Percentiles rank a stretch among this genome's conserved stretches.
Conservation (phyloP, 2,888 invertebrate species). For the Diachrysia chrysitis region DNA sequence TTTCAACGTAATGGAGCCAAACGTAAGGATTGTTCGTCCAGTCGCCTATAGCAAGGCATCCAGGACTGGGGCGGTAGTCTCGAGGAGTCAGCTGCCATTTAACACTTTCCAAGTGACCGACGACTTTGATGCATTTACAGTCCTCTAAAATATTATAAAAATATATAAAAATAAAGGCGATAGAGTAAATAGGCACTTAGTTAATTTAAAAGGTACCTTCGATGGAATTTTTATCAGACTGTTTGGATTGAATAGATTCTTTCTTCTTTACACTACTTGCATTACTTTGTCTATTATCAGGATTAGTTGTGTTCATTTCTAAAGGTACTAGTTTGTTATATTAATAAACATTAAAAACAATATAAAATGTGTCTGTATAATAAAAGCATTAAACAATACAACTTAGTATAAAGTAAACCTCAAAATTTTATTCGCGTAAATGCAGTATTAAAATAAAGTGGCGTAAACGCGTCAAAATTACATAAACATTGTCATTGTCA, state of each 20-base stretch:
- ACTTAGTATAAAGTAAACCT: background rate
- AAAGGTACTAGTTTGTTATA: background rate
- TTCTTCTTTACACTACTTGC: background rate
- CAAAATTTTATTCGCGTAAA: background rate
- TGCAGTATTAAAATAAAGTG: too few relatives aligned
- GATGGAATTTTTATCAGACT: too few relatives aligned
- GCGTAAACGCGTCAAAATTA: too few relatives aligned
- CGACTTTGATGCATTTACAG: conserved; percentile 75
- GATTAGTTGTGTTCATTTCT: background rate
- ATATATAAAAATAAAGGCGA: too few relatives aligned
- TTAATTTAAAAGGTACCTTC: too few relatives aligned
- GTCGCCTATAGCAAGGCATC: conserved; percentile 70
- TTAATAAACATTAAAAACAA: background rate
- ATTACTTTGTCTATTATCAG: background rate
- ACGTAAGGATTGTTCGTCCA: conserved; percentile 73
- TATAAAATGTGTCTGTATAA: background rate
- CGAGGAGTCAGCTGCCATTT: conserved; percentile 69
- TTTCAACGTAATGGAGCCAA: conserved; percentile 79
- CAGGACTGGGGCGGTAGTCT: conserved; percentile 65
- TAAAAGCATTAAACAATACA: conserved; percentile 1
- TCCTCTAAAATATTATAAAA: conserved; percentile 38
- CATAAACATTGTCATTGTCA: too few relatives aligned
- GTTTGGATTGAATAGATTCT: too few relatives aligned
- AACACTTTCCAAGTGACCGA: conserved; percentile 74
- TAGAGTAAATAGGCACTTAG: too few relatives aligned